Evolutionary conservation across 1,140 invertebrate genomes (phyloP).

Genomic region (Diuraphis noxia): DNA sequence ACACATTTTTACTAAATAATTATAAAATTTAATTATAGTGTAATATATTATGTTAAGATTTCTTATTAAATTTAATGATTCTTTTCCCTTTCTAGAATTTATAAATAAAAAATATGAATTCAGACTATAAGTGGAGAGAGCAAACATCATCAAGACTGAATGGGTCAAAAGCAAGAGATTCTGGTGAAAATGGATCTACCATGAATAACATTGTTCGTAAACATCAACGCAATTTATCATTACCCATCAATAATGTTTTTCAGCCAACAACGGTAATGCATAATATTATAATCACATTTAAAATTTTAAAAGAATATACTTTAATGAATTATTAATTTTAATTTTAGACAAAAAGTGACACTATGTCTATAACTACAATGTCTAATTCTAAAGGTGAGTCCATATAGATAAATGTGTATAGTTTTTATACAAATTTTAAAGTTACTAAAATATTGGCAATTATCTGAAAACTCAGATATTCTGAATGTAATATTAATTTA

Average conservation of each 20-base stretch:
- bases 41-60: background rate
- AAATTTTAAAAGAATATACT: background rate
- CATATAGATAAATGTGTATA: background rate
- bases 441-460: no score
- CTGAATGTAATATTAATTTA: no score
- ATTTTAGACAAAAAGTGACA: conserved; percentile 6
- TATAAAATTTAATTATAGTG: background rate
- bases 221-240: conserved; percentile 44
- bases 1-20: background rate
- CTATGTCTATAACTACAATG: background rate
- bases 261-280: conserved; percentile 10
- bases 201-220: background rate
- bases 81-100: background rate
- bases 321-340: background rate
- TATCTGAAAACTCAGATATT: no score
- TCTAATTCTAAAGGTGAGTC: conserved; percentile 15
- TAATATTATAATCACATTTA: background rate
- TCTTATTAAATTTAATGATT: background rate
- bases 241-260: conserved; percentile 39
- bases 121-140: conserved; percentile 34
- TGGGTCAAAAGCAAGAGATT: background rate
- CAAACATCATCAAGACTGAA: conserved; percentile 40
- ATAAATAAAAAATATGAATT: conserved; percentile 36
- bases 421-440: no score
- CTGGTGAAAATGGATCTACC: background rate